Base-by-base conservation (phyloP, 2,113 vertebrate genomes). In the Sander lucioperca region DNA sequence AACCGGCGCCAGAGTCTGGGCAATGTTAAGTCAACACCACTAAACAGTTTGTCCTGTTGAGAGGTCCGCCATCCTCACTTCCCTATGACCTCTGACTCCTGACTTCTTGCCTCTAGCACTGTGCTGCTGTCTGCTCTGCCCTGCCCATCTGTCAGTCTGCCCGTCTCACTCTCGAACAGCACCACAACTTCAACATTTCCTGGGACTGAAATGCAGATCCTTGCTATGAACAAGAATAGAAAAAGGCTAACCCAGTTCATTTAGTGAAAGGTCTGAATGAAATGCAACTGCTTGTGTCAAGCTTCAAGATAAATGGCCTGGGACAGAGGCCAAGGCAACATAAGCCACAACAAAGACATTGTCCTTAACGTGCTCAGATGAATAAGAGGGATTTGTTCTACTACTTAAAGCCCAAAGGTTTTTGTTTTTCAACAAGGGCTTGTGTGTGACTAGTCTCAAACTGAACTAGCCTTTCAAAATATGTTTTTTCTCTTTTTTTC, bases 21-120 rank as follows among this genome's bases (percentile, higher is more conserved):
- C 80, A 81, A 87, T 86, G 86, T 84, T 79, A 91, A 91, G 83
- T 89, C 87, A 91, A 93, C 89, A 91, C 57, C 69, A 67, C 73
- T 43, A 69, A 86, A 79, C 69, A 82, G 73, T 84, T 77, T 77
- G 77, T 80, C 79, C 84, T 85, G 80, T 73, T 73, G 79, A 87
- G 63, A 84, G 85, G 90, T 92, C 83, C 80, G 77, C 80, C 48
- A 50, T 87, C 68, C 77, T 80, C 87, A 80, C 86, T 87, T 88
- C 79, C 76, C 45, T 36, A 5, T 89, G 83, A 88, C 90, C 88
- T 86, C 67, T 89, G 88, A 92, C 78, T 86, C 47, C 62, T 47
- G 80, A 66, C 74, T 79, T 81, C 77, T 85, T 80, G 71, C 77
- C 67, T 86, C 51, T 57, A 77, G 83, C 72, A 10, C 57, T 39